Conservation (phyloP, 2,797 vertebrate species). For the Mycteria americana region DNA sequence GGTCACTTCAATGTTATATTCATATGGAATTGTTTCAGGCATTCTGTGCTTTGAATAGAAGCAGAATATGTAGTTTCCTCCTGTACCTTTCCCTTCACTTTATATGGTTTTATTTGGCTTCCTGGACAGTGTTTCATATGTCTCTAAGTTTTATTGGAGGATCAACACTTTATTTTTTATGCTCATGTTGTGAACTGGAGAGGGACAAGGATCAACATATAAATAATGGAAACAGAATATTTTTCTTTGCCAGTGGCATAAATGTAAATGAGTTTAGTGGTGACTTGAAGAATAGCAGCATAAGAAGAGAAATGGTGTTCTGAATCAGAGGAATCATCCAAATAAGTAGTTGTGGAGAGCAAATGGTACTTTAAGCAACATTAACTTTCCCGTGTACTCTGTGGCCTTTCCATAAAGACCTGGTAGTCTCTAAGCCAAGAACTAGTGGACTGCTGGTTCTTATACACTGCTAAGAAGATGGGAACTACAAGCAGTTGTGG, state of each 20-base stretch:
- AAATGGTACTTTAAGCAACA: not conserved
- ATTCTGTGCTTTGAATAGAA: slow-evolving; percentile 48
- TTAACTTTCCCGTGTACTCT: not conserved
- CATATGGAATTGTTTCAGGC: slow-evolving; percentile 47
- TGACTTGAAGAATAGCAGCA: not conserved
- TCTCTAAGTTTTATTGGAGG: slow-evolving; percentile 13
- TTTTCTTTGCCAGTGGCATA: not conserved
- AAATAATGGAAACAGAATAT: not conserved
- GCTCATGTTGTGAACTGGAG: not conserved
- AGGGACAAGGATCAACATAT: not conserved
- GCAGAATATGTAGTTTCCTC: not conserved
- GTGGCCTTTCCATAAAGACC: not conserved
- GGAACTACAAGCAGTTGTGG: not conserved
- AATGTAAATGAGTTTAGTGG: not conserved
- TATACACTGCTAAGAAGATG: not conserved
- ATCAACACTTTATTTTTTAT: slow-evolving; percentile 36
- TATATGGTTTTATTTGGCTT: slow-evolving; percentile 34
- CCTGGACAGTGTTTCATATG: slow-evolving; percentile 27
- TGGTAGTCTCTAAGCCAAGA: not conserved
- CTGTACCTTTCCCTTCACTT: not conserved
- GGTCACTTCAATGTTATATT: slow-evolving; percentile 73
- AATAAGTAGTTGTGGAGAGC: not conserved
- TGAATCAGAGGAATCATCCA: not conserved
- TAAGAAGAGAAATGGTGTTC: not conserved
- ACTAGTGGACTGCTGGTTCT: not conserved